These are phyloP conservation scores for Paracentrotus lividus DNA, from an alignment of 53 echinoderm and acorn worm genomes.

Conservation along the genomic window DNA sequence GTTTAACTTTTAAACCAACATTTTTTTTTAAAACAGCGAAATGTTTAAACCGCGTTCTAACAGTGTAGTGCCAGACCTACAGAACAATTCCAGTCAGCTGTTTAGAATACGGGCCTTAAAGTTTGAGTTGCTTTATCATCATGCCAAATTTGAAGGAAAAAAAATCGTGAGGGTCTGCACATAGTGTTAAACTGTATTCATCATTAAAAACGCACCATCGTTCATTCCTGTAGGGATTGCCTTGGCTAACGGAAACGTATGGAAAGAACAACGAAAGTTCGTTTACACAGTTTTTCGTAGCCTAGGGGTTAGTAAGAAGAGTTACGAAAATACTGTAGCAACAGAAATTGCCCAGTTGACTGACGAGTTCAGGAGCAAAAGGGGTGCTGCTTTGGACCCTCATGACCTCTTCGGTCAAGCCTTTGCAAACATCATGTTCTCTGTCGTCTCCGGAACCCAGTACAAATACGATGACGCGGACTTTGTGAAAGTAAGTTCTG, in stretches of 20 bases:
- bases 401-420: background rate
- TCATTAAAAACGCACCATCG: too few species aligned
- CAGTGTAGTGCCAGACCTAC: too few species aligned
- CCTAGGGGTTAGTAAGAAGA: slow-evolving; percentile 5
- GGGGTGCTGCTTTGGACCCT: background rate
- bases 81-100: too few species aligned
- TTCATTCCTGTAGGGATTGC: background rate
- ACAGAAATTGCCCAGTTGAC: background rate
- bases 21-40: too few species aligned
- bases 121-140: too few species aligned
- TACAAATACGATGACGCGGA: background rate
- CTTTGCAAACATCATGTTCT: background rate
- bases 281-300: background rate
- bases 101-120: too few species aligned
- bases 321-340: background rate
- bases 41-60: too few species aligned
- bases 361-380: background rate
- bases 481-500: background rate
- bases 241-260: background rate
- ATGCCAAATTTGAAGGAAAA: too few species aligned
- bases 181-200: too few species aligned
- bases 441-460: slow-evolving; percentile 3
- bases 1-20: too few species aligned
- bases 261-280: slow-evolving; percentile 8
- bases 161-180: too few species aligned